Evolutionary conservation across 2,888 invertebrate species (phyloP), one percentile per base, ranked within the genome.

Genomic region (Drosophila stalkeri): DNA sequence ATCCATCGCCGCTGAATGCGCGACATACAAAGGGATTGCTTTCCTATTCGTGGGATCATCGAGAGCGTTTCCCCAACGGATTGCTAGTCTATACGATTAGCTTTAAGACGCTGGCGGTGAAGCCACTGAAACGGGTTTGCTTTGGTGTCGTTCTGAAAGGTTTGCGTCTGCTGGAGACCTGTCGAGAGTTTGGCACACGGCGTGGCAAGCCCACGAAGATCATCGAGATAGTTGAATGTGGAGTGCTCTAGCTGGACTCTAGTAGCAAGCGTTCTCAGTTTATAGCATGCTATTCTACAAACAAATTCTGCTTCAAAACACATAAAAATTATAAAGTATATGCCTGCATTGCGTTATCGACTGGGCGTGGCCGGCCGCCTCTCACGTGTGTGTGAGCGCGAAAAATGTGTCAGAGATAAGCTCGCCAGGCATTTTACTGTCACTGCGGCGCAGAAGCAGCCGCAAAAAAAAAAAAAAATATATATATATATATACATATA

Each of bases 61-160:
- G 82, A 4, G 61, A 77, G 14, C 72, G 71, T 27, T 86, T 91
- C 63, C 85, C 83, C 2, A 55, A 71, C 2, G 90, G 82, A 1
- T 46, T 84, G 4, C 69, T 92, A 6, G 80, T 83, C 66, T 93
- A 92, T 39, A 82, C 88, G 11, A 89, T 92, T 33, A 92, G 90
- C 49, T 92, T 93, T n/a, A 91, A 89, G 64, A 84, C 84, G 11
- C 23, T 92, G 54, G 73, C 80, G 2, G 70, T 89, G 4, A 52
- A 80, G 12, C 88, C 91, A 16, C 86, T 88, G 11, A 59, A 80
- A 1, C 86, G 92, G 6, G 76, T 91, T 37, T 81, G 90, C 12
- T 92, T 92, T 33, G 93, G 92, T 1, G 64, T 81, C 12, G 80
- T 92, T 0, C 44, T 85, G 6, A 73, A 80, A 3, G 92, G 92